These are phyloP conservation scores for Pygmarrhopalites habei DNA, from an alignment of 1,140 invertebrate species.

Conservation along the genomic window DNA sequence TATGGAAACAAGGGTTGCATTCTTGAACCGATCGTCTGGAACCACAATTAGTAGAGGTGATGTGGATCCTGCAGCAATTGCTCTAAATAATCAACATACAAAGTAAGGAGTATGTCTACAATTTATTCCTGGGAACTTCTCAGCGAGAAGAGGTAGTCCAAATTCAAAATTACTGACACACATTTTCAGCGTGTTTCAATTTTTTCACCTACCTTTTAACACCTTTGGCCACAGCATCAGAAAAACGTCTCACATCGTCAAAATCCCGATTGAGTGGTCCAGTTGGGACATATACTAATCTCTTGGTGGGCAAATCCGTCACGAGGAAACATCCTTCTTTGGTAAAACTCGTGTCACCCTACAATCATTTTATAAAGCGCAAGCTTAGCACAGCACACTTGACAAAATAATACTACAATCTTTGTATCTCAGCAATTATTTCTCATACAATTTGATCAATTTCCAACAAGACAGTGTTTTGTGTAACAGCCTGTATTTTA, in stretches of 20 bases:
- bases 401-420: no score
- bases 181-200: neutral
- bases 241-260: conserved; percentile 66
- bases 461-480: no score
- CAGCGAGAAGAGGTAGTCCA: neutral
- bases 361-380: no score
- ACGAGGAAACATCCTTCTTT: conserved; percentile 51
- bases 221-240: conserved; percentile 55
- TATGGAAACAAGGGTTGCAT: conserved; percentile 62
- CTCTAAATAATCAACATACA: no score
- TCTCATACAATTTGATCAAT: no score
- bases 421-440: no score
- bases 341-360: conserved; percentile 42
- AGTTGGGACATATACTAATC: conserved; percentile 66
- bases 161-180: neutral
- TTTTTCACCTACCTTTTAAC: conserved; percentile 50
- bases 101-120: no score
- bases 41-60: conserved; percentile 59
- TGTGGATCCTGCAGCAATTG: conserved; percentile 59
- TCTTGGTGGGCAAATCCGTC: conserved; percentile 55
- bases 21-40: conserved; percentile 52
- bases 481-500: no score
- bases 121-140: no score
- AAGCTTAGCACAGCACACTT: no score
- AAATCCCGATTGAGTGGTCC: conserved; percentile 68